phyloP scores from a whole-genome alignment of 2,113 vertebrate genomes.

The Sorex fumeus region DNA sequence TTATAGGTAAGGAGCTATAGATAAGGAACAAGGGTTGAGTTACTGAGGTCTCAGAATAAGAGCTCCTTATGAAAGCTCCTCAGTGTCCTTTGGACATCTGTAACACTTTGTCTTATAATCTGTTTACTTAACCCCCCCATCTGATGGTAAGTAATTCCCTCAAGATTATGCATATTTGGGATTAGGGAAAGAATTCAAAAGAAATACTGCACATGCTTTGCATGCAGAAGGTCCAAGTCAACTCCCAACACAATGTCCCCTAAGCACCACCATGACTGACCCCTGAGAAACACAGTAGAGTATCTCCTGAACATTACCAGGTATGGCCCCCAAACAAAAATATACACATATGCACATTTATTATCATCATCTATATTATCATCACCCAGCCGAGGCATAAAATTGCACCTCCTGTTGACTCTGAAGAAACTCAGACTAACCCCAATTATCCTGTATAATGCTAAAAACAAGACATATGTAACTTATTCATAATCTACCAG shows the following conservation, averaged over 20 bases:
- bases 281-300: no score
- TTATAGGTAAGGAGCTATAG: constrained; percentile 32
- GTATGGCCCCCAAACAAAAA: not conserved
- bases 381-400: not conserved
- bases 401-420: constrained; percentile 1
- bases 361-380: constrained; percentile 25
- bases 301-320: no score
- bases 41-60: constrained; percentile 22
- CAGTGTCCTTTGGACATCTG: constrained; percentile 19
- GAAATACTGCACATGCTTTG: no score
- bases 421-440: not conserved
- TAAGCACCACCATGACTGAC: no score
- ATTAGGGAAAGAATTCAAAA: no score
- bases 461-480: not conserved
- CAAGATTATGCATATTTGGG: not conserved
- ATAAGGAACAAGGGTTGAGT: not conserved
- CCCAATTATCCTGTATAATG: not conserved
- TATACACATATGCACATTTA: not conserved
- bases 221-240: no score
- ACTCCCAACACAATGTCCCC: no score
- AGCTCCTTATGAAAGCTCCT: constrained; percentile 22
- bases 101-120: not conserved
- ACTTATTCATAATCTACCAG: not conserved
- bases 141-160: constrained; percentile 36
- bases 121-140: constrained; percentile 8